Evolutionary conservation across 2,888 invertebrate genomes (phyloP).

Genomic region (Seira musarum): DNA sequence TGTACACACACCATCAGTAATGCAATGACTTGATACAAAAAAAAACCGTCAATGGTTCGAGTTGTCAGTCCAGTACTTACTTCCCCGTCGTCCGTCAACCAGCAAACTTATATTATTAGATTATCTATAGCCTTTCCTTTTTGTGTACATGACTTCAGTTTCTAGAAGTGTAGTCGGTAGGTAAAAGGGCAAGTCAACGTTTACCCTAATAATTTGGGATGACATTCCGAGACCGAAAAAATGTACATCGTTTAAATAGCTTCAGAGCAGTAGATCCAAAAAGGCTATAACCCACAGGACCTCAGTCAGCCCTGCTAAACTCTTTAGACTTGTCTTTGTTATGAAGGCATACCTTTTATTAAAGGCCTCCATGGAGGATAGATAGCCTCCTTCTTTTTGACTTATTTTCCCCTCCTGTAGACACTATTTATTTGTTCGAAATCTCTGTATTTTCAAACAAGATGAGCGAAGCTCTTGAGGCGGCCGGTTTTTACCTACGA

Average conservation of each 20-base stretch:
- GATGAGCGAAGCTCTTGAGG: background rate
- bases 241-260: background rate
- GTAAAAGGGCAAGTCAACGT: background rate
- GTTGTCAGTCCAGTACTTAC: background rate
- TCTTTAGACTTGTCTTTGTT: too few species aligned
- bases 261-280: too few species aligned
- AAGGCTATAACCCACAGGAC: too few species aligned
- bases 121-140: slow-evolving; percentile 17
- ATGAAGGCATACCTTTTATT: background rate
- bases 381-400: background rate
- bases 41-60: background rate
- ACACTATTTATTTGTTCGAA: background rate
- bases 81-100: background rate
- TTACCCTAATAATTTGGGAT: slow-evolving; percentile 6
- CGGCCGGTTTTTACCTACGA: background rate
- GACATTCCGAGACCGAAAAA: background rate
- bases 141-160: background rate
- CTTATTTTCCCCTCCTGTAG: background rate
- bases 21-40: background rate
- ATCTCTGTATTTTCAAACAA: slow-evolving; percentile 1
- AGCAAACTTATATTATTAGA: slow-evolving; percentile 29
- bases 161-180: background rate
- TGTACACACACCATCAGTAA: background rate
- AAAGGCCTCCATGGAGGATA: background rate
- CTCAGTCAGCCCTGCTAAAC: too few species aligned